Conservation (phyloP, 92 coral and sea anemone genomes). For the Parazoanthus darwini region DNA sequence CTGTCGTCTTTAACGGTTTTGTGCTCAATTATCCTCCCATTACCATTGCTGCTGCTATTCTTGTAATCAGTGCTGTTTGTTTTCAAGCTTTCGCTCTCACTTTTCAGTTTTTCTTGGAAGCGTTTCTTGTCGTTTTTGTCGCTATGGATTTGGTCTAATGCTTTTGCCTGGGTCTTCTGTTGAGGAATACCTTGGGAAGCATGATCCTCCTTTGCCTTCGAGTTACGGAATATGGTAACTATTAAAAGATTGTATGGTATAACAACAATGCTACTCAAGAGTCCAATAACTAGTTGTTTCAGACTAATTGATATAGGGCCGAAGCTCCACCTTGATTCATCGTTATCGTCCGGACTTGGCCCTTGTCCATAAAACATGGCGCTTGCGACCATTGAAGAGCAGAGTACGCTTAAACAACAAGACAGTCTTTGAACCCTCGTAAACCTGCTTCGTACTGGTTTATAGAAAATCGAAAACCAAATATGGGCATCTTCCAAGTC, state of each 20-base stretch:
- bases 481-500: slow-evolving; percentile 69
- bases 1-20: neutral
- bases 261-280: slow-evolving; percentile 61
- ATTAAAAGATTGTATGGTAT: slow-evolving; percentile 69
- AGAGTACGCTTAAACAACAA: slow-evolving; percentile 69
- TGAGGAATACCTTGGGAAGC: neutral
- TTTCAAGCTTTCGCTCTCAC: neutral
- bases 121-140: neutral
- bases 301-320: slow-evolving; percentile 67
- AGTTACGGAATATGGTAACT: slow-evolving; percentile 63
- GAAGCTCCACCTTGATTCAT: slow-evolving; percentile 44
- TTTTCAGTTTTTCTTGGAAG: neutral
- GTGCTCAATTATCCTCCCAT: neutral
- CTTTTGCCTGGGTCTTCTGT: neutral
- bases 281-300: slow-evolving; percentile 54
- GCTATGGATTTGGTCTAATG: neutral
- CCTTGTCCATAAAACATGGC: slow-evolving; percentile 81
- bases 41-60: neutral
- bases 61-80: neutral
- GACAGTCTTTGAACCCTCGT: slow-evolving; percentile 75
- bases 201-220: slow-evolving; percentile 31
- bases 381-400: slow-evolving; percentile 68
- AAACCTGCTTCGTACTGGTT: slow-evolving; percentile 73
- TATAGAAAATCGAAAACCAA: slow-evolving; percentile 70
- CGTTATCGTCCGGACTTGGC: slow-evolving; percentile 48